Percentiles rank a stretch among this genome's conserved stretches.
phyloP scores from a whole-genome alignment of 1,140 invertebrate genomes.

The Drosophila malerkotliana region DNA sequence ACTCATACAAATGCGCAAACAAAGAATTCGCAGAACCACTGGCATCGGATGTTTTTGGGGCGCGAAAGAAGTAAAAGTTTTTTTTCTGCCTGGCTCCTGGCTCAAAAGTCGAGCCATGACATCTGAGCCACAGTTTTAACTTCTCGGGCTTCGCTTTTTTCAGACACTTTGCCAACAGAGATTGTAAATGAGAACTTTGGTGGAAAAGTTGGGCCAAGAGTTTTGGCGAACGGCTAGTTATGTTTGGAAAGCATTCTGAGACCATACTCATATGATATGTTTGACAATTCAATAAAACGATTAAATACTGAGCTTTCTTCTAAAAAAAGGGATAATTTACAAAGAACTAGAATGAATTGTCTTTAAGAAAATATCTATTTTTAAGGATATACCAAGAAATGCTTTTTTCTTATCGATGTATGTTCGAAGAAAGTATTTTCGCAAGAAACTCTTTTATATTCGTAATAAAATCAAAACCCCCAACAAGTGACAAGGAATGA shows the following conservation, averaged over 20 bases:
- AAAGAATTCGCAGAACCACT: conserved; percentile 45
- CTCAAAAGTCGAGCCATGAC: conserved; percentile 71
- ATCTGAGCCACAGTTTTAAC: conserved; percentile 62
- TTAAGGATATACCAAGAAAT: neutral
- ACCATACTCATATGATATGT: conserved; percentile 2
- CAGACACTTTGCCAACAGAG: conserved; percentile 32
- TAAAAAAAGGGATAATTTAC: too few relatives aligned
- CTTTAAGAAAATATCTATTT: too few relatives aligned
- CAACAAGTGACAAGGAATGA: conserved; percentile 6
- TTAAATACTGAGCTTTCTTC: neutral
- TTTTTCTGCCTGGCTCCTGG: conserved; percentile 32
- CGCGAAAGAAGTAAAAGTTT: conserved; percentile 58
- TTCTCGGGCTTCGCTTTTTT: conserved; percentile 32
- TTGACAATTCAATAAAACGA: neutral
- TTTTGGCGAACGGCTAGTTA: neutral
- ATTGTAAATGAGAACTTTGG: conserved; percentile 40
- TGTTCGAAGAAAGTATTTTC: too few relatives aligned
- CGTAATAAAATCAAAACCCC: conserved; percentile 1
- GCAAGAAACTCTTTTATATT: neutral
- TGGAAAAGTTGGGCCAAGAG: neutral
- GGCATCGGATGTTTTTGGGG: conserved; percentile 32
- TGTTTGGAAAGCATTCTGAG: neutral
- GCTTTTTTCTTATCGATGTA: too few relatives aligned
- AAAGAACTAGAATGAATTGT: too few relatives aligned
- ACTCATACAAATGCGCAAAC: conserved; percentile 44